Conservation (phyloP, 2,797 vertebrate genomes). For the Sebastes nivosus region DNA sequence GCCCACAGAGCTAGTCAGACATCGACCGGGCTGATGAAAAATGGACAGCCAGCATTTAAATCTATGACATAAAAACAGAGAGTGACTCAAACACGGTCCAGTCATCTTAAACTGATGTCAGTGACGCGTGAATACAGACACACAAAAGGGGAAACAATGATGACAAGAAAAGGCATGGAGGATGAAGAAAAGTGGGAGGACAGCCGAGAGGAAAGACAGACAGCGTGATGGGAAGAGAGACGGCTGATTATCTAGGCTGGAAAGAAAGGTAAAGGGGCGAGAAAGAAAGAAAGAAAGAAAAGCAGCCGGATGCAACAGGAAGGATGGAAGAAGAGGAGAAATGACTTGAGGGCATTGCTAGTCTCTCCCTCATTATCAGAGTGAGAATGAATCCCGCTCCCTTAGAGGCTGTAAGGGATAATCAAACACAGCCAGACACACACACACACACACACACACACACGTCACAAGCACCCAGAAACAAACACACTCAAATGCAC, state of each 20-base stretch:
- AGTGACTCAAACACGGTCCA: slow-evolving; percentile 37
- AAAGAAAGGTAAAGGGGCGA: slow-evolving; percentile 33
- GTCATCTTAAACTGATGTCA: slow-evolving; percentile 30
- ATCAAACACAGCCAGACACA: slow-evolving; percentile 79
- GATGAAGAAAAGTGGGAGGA: slow-evolving; percentile 5
- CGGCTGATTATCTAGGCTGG: slow-evolving; percentile 32
- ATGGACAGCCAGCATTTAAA: slow-evolving; percentile 58
- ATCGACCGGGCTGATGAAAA: slow-evolving; percentile 63
- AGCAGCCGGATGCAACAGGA: slow-evolving; percentile 70
- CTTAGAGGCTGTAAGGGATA: slow-evolving; percentile 82
- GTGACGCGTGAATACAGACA: slow-evolving; percentile 1
- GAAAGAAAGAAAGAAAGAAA: slow-evolving; percentile 21
- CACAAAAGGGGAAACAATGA: not conserved
- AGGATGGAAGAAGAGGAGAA: slow-evolving; percentile 76
- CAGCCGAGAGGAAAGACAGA: not conserved
- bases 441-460: slow-evolving; percentile 31
- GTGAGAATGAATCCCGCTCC: slow-evolving; percentile 83
- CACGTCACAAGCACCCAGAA: slow-evolving; percentile 50
- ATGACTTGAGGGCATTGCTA: slow-evolving; percentile 84
- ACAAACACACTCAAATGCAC: slow-evolving; percentile 34
- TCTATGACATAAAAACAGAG: slow-evolving; percentile 46
- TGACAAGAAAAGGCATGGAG: not conserved
- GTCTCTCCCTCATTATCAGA: slow-evolving; percentile 87
- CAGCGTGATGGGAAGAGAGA: slow-evolving; percentile 7
- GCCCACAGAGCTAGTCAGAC: slow-evolving; percentile 54